Evolutionary conservation across 2,888 invertebrate species (phyloP), one percentile per base, ranked within the genome.

Genomic region (Conistra vaccinii): DNA sequence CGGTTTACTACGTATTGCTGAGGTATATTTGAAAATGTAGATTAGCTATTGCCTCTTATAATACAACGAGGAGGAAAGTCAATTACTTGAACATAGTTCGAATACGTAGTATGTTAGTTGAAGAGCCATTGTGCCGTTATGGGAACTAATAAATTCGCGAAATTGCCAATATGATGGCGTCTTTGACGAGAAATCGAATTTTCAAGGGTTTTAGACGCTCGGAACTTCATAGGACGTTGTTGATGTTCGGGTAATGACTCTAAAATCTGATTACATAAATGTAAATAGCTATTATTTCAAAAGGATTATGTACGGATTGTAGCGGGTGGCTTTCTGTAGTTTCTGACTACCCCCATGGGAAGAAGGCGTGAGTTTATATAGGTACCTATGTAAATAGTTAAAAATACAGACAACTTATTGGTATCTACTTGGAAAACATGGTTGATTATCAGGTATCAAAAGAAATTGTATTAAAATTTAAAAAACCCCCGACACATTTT

Each of bases 1-100:
- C 83, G 88, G 78, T 83, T 88, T 87, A 88, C 85, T 90, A 85
- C 89, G 89, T 92, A 90, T 91, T 87, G 90, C 91, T 92, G 93
- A 81, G 91, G 89, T 91, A 90, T 94, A 94, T 90, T 95, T 93
- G 93, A 93, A 90, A 93, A 96, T 95, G 95, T 93, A 96, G 95
- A 96, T 96, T 95, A 95, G 93, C 91, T 93, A 92, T 95, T 92
- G 92, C 92, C 93, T 93, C 93, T 92, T 93, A 92, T 92, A 91
- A 87, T 90, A 91, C 90, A 89, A 90, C 86, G 81, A 85, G 90
- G 91, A 90, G 91, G 91, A 91, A 94, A 95, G 93, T 93, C 93
- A 95, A 96, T 95, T 95, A 95, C 92, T 92, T 90, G 85, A 89
- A 87, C 93, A 95, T 95, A 95, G 95, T 94, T 95, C 83, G 88